phyloP scores from a whole-genome alignment of 1,140 invertebrate species.

The Drosophila aff. region DNA sequence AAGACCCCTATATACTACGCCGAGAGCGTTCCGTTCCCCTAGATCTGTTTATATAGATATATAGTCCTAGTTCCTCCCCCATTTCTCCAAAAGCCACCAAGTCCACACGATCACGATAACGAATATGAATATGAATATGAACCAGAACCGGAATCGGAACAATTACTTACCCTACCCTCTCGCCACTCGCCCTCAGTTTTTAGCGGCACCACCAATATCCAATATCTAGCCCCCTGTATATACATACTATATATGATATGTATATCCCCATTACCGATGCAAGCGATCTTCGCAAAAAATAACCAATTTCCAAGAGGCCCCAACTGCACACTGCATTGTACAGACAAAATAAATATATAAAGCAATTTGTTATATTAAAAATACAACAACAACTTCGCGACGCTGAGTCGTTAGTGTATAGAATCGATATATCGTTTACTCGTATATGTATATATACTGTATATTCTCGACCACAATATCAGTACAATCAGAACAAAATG shows the following conservation, averaged over 20 bases:
- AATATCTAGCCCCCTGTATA: slow-evolving; percentile 9
- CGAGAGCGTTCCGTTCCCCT: neutral
- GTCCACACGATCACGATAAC: slow-evolving; percentile 30
- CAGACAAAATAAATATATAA: slow-evolving; percentile 53
- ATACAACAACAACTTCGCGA: slow-evolving; percentile 37
- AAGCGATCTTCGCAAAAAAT: slow-evolving; percentile 24
- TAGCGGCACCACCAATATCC: slow-evolving; percentile 55
- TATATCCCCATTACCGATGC: slow-evolving; percentile 20
- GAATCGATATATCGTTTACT: slow-evolving; percentile 40
- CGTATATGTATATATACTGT: slow-evolving; percentile 63
- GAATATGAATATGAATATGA: slow-evolving; percentile 26
- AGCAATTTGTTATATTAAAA: slow-evolving; percentile 24
- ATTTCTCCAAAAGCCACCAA: slow-evolving; percentile 22
- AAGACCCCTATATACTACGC: neutral
- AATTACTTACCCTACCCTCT: slow-evolving; percentile 2
- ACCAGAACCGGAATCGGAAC: slow-evolving; percentile 15
- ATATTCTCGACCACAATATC: slow-evolving; percentile 34
- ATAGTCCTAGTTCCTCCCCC: slow-evolving; percentile 10
- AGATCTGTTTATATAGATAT: slow-evolving; percentile 26
- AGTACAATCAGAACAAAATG: slow-evolving; percentile 64
- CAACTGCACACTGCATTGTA: slow-evolving; percentile 50
- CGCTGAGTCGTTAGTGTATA: slow-evolving; percentile 65
- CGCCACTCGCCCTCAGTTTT: slow-evolving; percentile 22
- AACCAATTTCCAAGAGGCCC: slow-evolving; percentile 8
- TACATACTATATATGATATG: slow-evolving; percentile 31